Percentiles rank a stretch among this genome's conserved stretches.
Conservation (phyloP, 1,140 invertebrate species). For the Trichogramma pretiosum region DNA sequence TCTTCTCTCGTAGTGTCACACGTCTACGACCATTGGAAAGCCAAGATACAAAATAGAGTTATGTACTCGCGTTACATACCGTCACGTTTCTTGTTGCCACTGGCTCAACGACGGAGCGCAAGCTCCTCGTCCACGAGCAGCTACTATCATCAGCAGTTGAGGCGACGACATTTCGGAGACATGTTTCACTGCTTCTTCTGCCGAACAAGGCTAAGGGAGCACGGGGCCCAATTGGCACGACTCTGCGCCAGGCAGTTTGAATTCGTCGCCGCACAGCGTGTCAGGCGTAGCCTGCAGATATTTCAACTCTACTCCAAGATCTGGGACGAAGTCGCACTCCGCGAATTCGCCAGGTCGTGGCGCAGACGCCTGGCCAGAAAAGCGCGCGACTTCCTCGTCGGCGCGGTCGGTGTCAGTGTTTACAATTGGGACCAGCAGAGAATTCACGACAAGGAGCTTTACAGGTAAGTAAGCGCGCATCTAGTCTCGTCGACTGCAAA, state of each 20-base stretch:
- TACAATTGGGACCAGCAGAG: constrained; percentile 51
- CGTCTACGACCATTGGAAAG: too few species aligned
- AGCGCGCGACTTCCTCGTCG: constrained; percentile 40
- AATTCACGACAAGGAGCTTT: constrained; percentile 46
- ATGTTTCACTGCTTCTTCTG: too few species aligned
- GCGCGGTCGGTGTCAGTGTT: constrained; percentile 37
- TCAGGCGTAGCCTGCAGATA: constrained; percentile 53
- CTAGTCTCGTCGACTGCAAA: background rate
- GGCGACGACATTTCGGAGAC: too few species aligned
- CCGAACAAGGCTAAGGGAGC: constrained; percentile 32
- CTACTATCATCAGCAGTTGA: too few species aligned
- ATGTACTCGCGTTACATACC: too few species aligned
- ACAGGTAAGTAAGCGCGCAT: constrained; percentile 40
- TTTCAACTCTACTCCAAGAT: constrained; percentile 53
- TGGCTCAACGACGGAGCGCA: too few species aligned
- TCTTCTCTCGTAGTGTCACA: too few species aligned
- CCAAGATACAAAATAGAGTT: too few species aligned
- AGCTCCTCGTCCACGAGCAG: too few species aligned
- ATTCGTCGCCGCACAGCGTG: constrained; percentile 53
- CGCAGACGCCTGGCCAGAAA: constrained; percentile 36
- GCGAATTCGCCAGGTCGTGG: constrained; percentile 47
- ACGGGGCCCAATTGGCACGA: constrained; percentile 30
- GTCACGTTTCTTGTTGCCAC: too few species aligned
- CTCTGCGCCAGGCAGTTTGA: constrained; percentile 54
- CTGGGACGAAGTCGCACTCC: constrained; percentile 52